Evolutionary conservation across 1,140 invertebrate species (phyloP).

Genomic region (Pogonomyrmex californicus): DNA sequence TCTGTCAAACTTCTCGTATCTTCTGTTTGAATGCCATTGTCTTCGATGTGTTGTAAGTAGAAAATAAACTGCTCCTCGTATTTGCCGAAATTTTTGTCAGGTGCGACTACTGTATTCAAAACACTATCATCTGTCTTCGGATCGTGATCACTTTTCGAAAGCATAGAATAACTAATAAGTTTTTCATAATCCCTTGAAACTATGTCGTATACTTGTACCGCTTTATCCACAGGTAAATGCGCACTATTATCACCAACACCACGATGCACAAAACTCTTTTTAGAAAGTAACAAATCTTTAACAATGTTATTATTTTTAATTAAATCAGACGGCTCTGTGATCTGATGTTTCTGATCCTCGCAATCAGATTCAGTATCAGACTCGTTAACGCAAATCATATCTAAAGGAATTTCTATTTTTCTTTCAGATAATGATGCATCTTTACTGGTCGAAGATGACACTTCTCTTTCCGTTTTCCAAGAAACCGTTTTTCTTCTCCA

Average conservation of each 20-base stretch:
- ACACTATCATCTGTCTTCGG: conserved; percentile 41
- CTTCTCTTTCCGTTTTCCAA: background rate
- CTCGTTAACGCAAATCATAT: conserved; percentile 82
- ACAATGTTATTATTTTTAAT: conserved; percentile 61
- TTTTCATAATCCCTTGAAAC: conserved; percentile 80
- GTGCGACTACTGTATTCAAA: conserved; percentile 37
- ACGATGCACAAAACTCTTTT: conserved; percentile 68
- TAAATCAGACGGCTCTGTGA: conserved; percentile 45
- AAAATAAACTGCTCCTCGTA: conserved; percentile 83
- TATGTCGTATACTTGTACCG: conserved; percentile 78
- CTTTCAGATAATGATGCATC: background rate
- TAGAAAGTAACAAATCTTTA: conserved; percentile 72
- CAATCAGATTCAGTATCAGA: conserved; percentile 70
- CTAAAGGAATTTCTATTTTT: conserved; percentile 74
- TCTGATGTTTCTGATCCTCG: conserved; percentile 16
- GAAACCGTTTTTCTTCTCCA: conserved; percentile 74
- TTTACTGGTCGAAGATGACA: background rate
- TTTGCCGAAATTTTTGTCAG: conserved; percentile 76
- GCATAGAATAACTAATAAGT: conserved; percentile 78
- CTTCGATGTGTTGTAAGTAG: conserved; percentile 81
- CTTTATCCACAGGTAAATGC: conserved; percentile 64
- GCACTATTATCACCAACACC: conserved; percentile 66
- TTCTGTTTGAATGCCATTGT: conserved; percentile 72
- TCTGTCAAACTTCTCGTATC: conserved; percentile 57
- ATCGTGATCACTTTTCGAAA: conserved; percentile 73